These are phyloP conservation scores for Rhegmatorhina hoffmannsi DNA, from an alignment of 2,113 vertebrate species.

Conservation along the genomic window DNA sequence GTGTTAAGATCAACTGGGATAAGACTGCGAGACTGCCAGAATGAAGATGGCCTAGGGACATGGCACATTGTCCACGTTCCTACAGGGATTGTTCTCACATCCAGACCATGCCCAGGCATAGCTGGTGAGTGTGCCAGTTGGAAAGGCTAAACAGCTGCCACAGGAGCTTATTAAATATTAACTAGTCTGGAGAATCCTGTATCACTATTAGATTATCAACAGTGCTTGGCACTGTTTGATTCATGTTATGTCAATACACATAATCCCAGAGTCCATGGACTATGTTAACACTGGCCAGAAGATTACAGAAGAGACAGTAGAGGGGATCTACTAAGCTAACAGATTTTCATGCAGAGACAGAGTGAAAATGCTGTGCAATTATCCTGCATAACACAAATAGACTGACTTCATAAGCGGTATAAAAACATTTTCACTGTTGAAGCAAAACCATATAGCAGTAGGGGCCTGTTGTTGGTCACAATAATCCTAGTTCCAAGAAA, in stretches of 20 bases:
- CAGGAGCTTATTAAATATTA: neutral
- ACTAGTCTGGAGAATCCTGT: neutral
- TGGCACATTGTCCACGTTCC: neutral
- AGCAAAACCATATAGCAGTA: neutral
- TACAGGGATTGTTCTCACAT: neutral
- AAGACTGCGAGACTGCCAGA: neutral
- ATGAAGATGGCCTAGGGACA: neutral
- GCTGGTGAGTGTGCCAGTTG: neutral
- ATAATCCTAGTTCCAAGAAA: neutral
- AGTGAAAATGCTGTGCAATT: neutral
- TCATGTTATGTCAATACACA: neutral
- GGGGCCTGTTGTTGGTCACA: neutral
- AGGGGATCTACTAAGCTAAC: neutral
- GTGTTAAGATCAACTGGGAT: neutral
- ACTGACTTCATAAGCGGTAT: neutral
- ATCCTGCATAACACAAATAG: neutral
- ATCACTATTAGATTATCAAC: neutral
- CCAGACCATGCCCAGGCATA: neutral
- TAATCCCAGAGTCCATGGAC: neutral
- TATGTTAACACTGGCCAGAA: neutral
- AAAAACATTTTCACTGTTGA: neutral
- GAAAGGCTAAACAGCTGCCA: neutral
- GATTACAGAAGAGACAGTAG: neutral
- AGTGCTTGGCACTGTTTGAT: neutral
- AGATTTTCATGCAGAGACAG: slow-evolving; percentile 1